phyloP scores from a whole-genome alignment of 1,140 invertebrate genomes.

The Drosophila ambigua region DNA sequence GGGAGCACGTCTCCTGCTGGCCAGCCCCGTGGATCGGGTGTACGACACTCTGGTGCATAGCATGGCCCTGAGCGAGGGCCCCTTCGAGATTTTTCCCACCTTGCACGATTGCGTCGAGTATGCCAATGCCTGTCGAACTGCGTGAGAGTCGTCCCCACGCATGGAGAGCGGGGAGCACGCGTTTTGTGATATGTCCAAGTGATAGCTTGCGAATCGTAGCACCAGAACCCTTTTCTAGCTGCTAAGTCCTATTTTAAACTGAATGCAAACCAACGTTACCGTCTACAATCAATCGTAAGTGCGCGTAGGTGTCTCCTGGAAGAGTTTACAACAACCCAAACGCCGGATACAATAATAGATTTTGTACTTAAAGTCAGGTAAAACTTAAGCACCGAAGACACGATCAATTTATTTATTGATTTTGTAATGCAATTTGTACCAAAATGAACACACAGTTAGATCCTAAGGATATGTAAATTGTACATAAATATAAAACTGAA shows the following conservation, averaged over 20 bases:
- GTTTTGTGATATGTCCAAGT: slow-evolving; percentile 66
- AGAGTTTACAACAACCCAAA: slow-evolving; percentile 27
- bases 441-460: slow-evolving; percentile 50
- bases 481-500: slow-evolving; percentile 62
- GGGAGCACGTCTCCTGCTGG: slow-evolving; percentile 62
- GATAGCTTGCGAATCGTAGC: slow-evolving; percentile 65
- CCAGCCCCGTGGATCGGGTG: slow-evolving; percentile 76
- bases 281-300: slow-evolving; percentile 58
- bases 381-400: slow-evolving; percentile 29
- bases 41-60: slow-evolving; percentile 80
- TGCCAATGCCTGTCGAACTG: slow-evolving; percentile 70
- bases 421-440: slow-evolving; percentile 62
- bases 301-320: slow-evolving; percentile 49
- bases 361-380: slow-evolving; percentile 58
- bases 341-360: slow-evolving; percentile 43
- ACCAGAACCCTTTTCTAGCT: slow-evolving; percentile 49
- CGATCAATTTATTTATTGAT: slow-evolving; percentile 27
- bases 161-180: neutral
- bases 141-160: slow-evolving; percentile 48
- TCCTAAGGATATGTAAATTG: slow-evolving; percentile 49
- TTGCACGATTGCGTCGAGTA: slow-evolving; percentile 82
- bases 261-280: slow-evolving; percentile 44
- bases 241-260: slow-evolving; percentile 34
- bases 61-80: slow-evolving; percentile 76
- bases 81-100: slow-evolving; percentile 80